A percentile compares a stretch with the other conserved stretches of the same genome.
Evolutionary conservation across 2,888 invertebrate genomes (phyloP).

Genomic region (Xanthorhoe spadicearia): DNA sequence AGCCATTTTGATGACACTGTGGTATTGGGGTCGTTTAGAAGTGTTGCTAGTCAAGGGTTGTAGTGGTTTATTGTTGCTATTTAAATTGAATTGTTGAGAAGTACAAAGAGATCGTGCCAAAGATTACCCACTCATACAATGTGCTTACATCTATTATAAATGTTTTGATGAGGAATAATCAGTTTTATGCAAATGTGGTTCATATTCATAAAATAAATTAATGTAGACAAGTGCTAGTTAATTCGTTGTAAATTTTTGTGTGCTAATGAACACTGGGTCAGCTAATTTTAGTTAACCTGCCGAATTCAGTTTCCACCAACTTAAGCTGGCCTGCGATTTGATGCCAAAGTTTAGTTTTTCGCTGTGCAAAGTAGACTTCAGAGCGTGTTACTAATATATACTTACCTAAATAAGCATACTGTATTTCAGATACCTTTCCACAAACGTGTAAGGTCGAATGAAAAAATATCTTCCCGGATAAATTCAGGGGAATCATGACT

Average conservation of each 20-base stretch:
- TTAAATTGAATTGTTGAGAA: conserved; percentile 43
- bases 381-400: not conserved
- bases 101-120: conserved; percentile 40
- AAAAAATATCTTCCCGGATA: conserved; percentile 72
- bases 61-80: conserved; percentile 38
- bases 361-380: no score
- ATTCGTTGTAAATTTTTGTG: no score
- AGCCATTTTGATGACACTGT: conserved; percentile 1
- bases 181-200: conserved; percentile 1
- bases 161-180: conserved; percentile 8
- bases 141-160: conserved; percentile 18
- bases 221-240: not conserved
- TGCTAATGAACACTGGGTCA: no score
- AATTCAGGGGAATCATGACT: conserved; percentile 74
- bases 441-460: conserved; percentile 22
- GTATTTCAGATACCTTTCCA: conserved; percentile 14
- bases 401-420: not conserved
- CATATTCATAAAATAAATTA: not conserved
- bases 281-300: no score
- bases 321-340: no score
- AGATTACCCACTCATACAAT: conserved; percentile 30
- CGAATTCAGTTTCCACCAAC: no score
- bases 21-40: conserved; percentile 32
- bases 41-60: conserved; percentile 50
- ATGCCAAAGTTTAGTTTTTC: no score